Percentiles rank a stretch among this genome's conserved stretches.
phyloP scores from a whole-genome alignment of 2,888 invertebrate species.

The Stenotaenia linearis region DNA sequence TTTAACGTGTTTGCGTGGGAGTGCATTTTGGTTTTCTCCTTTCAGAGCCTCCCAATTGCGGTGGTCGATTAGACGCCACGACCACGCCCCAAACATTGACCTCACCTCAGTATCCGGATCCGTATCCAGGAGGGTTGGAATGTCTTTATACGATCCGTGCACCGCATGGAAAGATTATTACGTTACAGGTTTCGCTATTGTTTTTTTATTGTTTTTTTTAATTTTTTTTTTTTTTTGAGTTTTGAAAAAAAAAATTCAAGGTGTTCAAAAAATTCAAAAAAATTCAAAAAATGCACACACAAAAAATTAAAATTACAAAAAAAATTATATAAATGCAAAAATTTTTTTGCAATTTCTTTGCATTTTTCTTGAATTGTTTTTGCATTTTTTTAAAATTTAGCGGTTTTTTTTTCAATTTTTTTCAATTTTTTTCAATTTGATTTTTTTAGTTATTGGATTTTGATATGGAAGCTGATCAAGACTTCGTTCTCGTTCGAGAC shows the following conservation, averaged over 20 bases:
- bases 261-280: too few relatives aligned
- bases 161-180: slow-evolving; percentile 83
- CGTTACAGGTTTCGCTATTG: slow-evolving; percentile 64
- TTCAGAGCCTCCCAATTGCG: slow-evolving; percentile 72
- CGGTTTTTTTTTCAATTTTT: not conserved
- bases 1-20: slow-evolving; percentile 1
- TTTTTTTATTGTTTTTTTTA: slow-evolving; percentile 31
- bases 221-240: not conserved
- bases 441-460: slow-evolving; percentile 45
- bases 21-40: slow-evolving; percentile 12
- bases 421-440: not conserved
- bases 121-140: slow-evolving; percentile 92
- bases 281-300: too few relatives aligned
- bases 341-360: too few relatives aligned
- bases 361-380: too few relatives aligned
- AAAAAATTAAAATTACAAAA: too few relatives aligned
- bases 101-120: slow-evolving; percentile 86
- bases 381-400: too few relatives aligned
- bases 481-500: slow-evolving; percentile 83
- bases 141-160: slow-evolving; percentile 88
- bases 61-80: slow-evolving; percentile 78
- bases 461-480: slow-evolving; percentile 51
- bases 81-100: slow-evolving; percentile 81
- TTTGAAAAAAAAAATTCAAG: too few relatives aligned
- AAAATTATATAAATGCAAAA: too few relatives aligned